phyloP scores from a whole-genome alignment of 1,140 invertebrate species.

The Limonius californicus region DNA sequence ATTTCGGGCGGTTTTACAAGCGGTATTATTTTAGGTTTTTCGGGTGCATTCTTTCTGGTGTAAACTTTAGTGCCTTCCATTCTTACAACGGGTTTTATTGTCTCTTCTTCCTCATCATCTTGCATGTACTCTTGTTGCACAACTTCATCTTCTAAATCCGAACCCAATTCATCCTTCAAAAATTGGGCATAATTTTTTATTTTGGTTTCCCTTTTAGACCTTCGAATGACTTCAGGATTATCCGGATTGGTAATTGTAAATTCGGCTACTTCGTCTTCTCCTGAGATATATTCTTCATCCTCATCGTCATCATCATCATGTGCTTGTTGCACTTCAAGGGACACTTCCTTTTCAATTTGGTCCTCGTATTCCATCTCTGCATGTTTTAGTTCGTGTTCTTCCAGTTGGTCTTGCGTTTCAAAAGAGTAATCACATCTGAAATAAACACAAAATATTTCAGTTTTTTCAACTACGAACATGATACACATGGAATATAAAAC shows the following conservation, averaged over 20 bases:
- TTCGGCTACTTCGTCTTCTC: conserved; percentile 28
- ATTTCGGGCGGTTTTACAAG: conserved; percentile 12
- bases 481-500: too few relatives aligned
- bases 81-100: conserved; percentile 42
- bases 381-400: conserved; percentile 45
- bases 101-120: conserved; percentile 14
- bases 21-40: conserved; percentile 21
- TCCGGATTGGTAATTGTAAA: conserved; percentile 32
- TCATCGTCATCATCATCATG: conserved; percentile 26
- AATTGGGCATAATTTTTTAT: conserved; percentile 35
- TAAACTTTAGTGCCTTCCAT: conserved; percentile 44
- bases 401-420: conserved; percentile 42
- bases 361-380: conserved; percentile 46
- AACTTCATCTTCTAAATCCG: conserved; percentile 38
- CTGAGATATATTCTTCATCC: conserved; percentile 10
- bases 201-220: conserved; percentile 24
- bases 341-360: conserved; percentile 32
- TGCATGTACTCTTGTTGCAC: conserved; percentile 17
- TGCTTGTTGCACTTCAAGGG: conserved; percentile 21
- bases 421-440: conserved; percentile 45
- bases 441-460: too few relatives aligned
- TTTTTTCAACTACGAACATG: too few relatives aligned
- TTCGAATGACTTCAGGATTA: conserved; percentile 29
- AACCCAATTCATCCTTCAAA: conserved; percentile 33
- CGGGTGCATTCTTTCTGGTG: conserved; percentile 31